Conservation (phyloP, 2,797 vertebrate genomes). For the Garrulus glandarius region DNA sequence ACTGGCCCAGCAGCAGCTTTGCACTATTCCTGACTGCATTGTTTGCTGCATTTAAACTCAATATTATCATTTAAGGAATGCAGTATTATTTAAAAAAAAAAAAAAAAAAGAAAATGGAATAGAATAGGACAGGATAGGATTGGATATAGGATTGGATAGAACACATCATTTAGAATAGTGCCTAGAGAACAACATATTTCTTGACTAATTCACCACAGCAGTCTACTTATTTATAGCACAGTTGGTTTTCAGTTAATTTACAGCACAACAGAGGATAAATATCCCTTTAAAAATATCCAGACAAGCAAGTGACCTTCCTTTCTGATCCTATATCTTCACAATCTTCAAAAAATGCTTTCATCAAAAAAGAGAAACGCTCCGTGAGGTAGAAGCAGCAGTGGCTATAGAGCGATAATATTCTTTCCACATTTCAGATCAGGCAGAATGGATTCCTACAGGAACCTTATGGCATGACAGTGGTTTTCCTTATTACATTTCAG, state of each 20-base stretch:
- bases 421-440: background rate
- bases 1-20: background rate
- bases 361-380: background rate
- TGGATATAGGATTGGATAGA: background rate
- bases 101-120: background rate
- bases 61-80: background rate
- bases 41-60: background rate
- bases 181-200: background rate
- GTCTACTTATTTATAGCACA: background rate
- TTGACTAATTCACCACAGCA: background rate
- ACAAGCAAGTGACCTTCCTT: background rate
- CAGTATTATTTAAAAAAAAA: background rate
- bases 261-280: background rate
- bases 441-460: background rate
- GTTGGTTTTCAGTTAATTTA: background rate
- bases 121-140: background rate
- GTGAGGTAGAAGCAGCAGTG: background rate
- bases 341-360: background rate
- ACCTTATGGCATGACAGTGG: rapidly evolving
- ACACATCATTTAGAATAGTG: background rate
- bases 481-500: background rate
- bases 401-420: background rate
- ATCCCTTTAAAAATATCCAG: background rate
- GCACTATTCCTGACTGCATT: background rate
- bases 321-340: background rate